Conservation (phyloP, 2,113 vertebrate species). For the Gadus macrocephalus region DNA sequence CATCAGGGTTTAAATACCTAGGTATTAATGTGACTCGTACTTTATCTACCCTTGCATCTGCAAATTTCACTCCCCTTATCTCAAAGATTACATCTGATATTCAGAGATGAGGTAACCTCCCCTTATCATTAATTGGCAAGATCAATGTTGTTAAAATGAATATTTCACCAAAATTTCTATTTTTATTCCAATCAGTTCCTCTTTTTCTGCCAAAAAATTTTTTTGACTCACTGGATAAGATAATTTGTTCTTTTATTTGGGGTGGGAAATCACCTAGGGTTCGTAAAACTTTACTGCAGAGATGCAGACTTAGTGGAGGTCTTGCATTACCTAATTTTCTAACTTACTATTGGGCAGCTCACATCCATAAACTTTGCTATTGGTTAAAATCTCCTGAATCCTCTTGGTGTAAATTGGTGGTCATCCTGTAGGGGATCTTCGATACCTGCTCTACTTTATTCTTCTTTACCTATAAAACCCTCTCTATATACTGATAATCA, state of each 20-base stretch:
- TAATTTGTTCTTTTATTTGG: too few relatives aligned
- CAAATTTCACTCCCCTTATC: background rate
- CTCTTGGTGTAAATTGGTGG: slow-evolving; percentile 9
- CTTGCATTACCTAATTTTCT: too few relatives aligned
- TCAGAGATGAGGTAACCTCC: background rate
- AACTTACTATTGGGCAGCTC: too few relatives aligned
- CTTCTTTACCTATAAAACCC: background rate
- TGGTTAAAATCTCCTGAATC: too few relatives aligned
- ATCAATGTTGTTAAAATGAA: slow-evolving; percentile 3
- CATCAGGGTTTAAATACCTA: slow-evolving; percentile 22
- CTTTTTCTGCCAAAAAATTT: too few relatives aligned
- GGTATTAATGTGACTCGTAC: slow-evolving; percentile 5
- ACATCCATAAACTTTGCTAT: too few relatives aligned
- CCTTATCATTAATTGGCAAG: background rate
- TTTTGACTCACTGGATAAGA: too few relatives aligned
- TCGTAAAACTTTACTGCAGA: too few relatives aligned
- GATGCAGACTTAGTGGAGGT: too few relatives aligned
- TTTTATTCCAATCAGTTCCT: background rate
- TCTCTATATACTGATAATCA: slow-evolving; percentile 14
- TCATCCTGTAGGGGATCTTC: slow-evolving; percentile 6
- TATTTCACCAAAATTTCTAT: background rate
- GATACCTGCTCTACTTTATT: slow-evolving; percentile 15
- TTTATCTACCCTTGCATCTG: background rate
- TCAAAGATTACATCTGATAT: background rate
- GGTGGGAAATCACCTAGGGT: too few relatives aligned